Evolutionary conservation across 92 coral and sea anemone species (phyloP), one percentile per base, ranked within the genome.

Genomic region (Parazoanthus swiftii): DNA sequence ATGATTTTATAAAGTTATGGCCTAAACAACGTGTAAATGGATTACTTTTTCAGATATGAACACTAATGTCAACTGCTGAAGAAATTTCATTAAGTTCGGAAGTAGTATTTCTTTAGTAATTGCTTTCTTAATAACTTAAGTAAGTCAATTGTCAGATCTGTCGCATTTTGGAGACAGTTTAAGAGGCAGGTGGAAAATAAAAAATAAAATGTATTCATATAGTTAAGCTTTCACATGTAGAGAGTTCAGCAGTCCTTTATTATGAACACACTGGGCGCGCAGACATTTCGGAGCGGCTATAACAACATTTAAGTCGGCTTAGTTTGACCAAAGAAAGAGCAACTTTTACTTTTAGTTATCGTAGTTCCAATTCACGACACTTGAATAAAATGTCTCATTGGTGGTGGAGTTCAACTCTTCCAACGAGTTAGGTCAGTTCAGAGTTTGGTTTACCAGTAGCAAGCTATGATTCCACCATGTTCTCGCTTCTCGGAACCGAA

Each of bases 101-200:
- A 95, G 92, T 88, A 71, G 83, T 91, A 91, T 95, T 95, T 95
- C 98, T 90, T 93, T 89, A 89, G 88, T 95, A 95, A 95, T 95
- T 95, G 98, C 94, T 93, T 95, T 93, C 98, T 88, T 95, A 95
- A 93, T 93, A 93, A 95, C 92, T 95, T 93, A 95, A 95, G 98
- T 95, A 95, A 95, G 98, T 95, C 93, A 91, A 93, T 88, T 93
- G 98, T 95, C 98, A 95, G 87, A 90, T 77, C 88, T 93, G 98
- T 95, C 98, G 93, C 89, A 81, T 46, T 88, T 58, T 80, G 81
- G 91, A 91, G 95, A 92, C 95, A 91, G 81, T 89, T 85, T 76
- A 37, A 82, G 65, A 25, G 85, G 93, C 95, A 95, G 98, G 95
- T 95, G 96, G 88, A 50, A 35, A 50, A 43, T 82, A 81, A 76